Evolutionary conservation across 2,113 vertebrate species (phyloP), one percentile per base, ranked within the genome.

Genomic region (Ammodytes marinus): DNA sequence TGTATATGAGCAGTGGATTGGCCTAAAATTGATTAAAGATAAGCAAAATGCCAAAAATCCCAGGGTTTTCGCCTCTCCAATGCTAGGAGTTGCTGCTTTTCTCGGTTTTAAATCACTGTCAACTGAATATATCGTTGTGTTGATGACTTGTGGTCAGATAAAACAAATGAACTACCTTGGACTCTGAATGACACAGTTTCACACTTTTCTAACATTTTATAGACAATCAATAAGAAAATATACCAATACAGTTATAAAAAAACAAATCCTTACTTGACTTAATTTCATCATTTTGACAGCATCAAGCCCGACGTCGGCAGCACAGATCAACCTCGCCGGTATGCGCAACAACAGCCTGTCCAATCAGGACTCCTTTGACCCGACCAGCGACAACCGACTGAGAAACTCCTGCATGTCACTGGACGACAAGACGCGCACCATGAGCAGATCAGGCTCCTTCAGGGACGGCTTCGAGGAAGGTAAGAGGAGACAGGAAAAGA

Each of bases 381-480:
- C 96, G 0, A 96, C 96, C 42, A 81, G 94, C 0, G 98, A 99
- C 68, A 91, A 95, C 40, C 96, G 97, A 37, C 96, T 99, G 92
- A 96, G 98, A 45, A 99, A 99, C 90, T 99, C 98, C 80, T 99
- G 98, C 54, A 95, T 99, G 97, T 99, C 98, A 0, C 91, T 99
- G 82, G 98, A 99, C 0, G 98, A 99, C 82, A 99, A 99, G 86
- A 98, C 95, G 13, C 94, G 98, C 72, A 96, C 97, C 46, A 99
- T 99, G 97, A 99, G 98, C 91, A 96, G 98, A 2, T 99, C 98
- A 0, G 98, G 97, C 35, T 99, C 98, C 3, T 99, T 99, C 94
- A 95, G 97, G 0, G 98, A 99, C n/a, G 98, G 98, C 69, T 99
- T 99, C 57, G 98, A 99, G 86, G 98, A 99, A 96, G 98, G 98